Evolutionary conservation across 2,113 vertebrate genomes (phyloP).

Genomic region (Gallinago jamesoni): DNA sequence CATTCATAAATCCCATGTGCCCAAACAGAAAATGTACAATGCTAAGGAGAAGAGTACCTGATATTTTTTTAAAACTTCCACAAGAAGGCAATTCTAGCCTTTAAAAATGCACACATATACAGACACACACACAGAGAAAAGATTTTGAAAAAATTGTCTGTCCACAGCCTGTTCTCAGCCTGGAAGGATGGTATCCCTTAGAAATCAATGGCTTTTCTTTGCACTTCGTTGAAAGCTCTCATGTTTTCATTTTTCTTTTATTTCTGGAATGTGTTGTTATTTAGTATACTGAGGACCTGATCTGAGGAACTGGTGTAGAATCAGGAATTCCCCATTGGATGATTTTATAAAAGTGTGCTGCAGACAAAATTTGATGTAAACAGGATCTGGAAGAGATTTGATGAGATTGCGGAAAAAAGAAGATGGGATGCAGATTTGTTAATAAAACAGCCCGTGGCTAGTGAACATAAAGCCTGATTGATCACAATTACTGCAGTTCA

Average conservation of each 20-base stretch:
- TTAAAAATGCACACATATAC: neutral
- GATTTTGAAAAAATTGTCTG: neutral
- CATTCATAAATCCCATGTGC: slow-evolving; percentile 57
- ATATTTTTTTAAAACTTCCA: slow-evolving; percentile 29
- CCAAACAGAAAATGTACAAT: slow-evolving; percentile 23
- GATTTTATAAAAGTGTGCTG: neutral
- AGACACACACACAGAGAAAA: neutral
- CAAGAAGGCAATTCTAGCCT: neutral
- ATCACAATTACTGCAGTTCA: slow-evolving; percentile 39
- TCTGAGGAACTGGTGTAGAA: neutral
- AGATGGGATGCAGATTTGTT: slow-evolving; percentile 37
- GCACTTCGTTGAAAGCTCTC: neutral
- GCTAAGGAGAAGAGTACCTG: slow-evolving; percentile 31
- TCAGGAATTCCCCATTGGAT: neutral
- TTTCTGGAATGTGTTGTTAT: neutral
- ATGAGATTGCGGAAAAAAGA: slow-evolving; percentile 27
- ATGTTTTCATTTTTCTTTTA: slow-evolving; percentile 32
- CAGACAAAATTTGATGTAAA: slow-evolving; percentile 41
- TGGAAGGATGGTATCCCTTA: slow-evolving; percentile 7
- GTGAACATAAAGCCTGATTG: slow-evolving; percentile 32
- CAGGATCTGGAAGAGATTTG: slow-evolving; percentile 38
- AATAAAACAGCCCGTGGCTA: slow-evolving; percentile 27
- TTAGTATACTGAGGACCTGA: neutral
- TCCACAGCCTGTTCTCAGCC: neutral
- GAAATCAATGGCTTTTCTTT: neutral